These are phyloP conservation scores for Botrylloides violaceus DNA, from an alignment of 23 tunicate genomes.

Conservation along the genomic window DNA sequence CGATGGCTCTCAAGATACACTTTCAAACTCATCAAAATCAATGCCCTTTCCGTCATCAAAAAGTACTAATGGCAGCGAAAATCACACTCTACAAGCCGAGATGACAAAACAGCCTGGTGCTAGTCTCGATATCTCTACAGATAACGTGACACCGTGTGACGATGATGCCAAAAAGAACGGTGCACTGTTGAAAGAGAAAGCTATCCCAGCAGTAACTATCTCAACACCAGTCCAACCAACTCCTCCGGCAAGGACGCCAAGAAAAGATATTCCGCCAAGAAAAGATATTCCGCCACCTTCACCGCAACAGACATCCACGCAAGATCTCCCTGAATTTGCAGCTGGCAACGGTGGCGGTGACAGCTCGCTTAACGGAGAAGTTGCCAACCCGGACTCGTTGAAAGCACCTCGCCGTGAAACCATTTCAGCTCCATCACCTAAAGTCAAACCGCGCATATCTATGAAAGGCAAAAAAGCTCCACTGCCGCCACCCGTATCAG, in stretches of 20 bases:
- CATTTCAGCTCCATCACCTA: not conserved
- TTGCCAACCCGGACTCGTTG: not conserved
- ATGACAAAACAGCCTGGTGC: no score
- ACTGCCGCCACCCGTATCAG: conserved; percentile 22
- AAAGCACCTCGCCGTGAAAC: not conserved
- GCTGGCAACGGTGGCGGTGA: not conserved
- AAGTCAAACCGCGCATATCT: conserved; percentile 7
- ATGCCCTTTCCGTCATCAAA: not conserved
- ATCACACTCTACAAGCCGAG: not conserved
- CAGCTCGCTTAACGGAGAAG: not conserved
- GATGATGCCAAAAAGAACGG: not conserved
- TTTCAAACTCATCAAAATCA: not conserved
- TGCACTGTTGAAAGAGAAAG: not conserved
- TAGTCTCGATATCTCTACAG: no score
- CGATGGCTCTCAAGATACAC: not conserved
- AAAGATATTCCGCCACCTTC: not conserved
- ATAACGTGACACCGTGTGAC: no score
- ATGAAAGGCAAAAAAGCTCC: conserved; percentile 7
- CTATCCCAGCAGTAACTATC: not conserved
- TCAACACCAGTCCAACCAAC: not conserved
- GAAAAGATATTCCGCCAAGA: not conserved
- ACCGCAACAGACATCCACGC: not conserved
- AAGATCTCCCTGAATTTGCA: no score
- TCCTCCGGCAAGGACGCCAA: not conserved
- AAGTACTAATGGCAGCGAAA: not conserved